Base-by-base conservation (phyloP, 2,797 vertebrate genomes). In the Netta rufina region DNA sequence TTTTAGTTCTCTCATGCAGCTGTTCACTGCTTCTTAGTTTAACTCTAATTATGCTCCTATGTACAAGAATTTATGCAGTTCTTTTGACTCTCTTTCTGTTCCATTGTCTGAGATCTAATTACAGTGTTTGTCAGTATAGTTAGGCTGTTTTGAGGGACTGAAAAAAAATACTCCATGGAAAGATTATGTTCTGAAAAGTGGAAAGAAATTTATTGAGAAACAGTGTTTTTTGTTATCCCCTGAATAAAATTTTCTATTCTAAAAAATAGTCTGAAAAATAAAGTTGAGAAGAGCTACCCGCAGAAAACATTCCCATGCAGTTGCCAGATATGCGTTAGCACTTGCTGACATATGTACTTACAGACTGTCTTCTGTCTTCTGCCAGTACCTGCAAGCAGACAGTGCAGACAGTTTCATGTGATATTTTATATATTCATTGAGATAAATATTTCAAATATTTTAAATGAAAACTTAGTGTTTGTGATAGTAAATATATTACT, bases 21-120 rank as follows among this genome's bases (percentile, higher is more conserved):
- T 93, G 33, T 33, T 95, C 83, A 70, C 45, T 85, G 27, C 27
- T 94, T 70, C 86, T 96, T 84, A 58, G 62, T 95, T 96, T 92
- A 95, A 95, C 47, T 90, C 65, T 95, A 92, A 92, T 97, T 97
- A 90, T 53, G 14, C 8, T 92, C 22, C 47, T 84, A 96, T 89
- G 54, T 65, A 82, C 54, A 92, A 76, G 36, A 76, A 85, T 90
- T 97, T 94, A 84, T 92, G 85, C 79, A 81, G 51, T 79, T 92
- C 89, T 8, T 5, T 33, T 82, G 30, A 6, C 43, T 94, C 28
- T 66, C 36, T 86, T 87, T 81, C 28, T n/a, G 24, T 74, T 54
- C 64, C 71, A 2, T 89, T 94, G 57, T 92, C 95, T 85, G 84
- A 92, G 70, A 95, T 89, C 57, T 92, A 93, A 94, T 95, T 96